Evolutionary conservation across 1,140 invertebrate genomes (phyloP), one percentile per base, ranked within the genome.

Genomic region (Helicoverpa armigera): DNA sequence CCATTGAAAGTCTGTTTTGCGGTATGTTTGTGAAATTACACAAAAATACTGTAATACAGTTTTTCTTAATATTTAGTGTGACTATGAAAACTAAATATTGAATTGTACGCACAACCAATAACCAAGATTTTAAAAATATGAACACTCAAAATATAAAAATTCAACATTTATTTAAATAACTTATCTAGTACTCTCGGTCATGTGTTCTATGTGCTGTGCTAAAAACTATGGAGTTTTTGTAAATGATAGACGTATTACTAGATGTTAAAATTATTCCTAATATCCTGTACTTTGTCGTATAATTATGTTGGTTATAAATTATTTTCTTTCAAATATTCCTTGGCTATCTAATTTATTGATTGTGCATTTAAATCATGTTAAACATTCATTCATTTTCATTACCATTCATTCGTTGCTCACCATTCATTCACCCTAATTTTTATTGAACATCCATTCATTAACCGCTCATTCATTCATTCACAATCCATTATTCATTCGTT

Each of bases 401-500:
- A 10, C 7, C 35, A 48, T 72, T 72, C 69, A 51, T 72, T 72
- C 69, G 16, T 51, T 12, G 18, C 53, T 53, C 67, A 70, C 16
- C 67, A 2, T 70, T 70, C 67, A 70, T 70, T 72, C 69, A 72
- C 69, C 65, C 13, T 4, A 72, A 31, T 72, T 72, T 72, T 72
- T 72, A 72, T 53, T 72, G 50, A 72, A 53, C 69, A 72, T 72
- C 10, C 69, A 72, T 72, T 72, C 69, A 72, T 72, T 72, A 31
- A n/a, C n/a, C 12, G 29, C 50, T 29, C 43, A 2, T 31, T 31
- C 50, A 72, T 35, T 63, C 60, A 29, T 63, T 63, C 11, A 43
- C 35, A 9, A 0, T 7, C 35, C 35, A 43, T 65, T 31, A 65
- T 1, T 63, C 60, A 35, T 35, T 63, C 67, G 14, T 67, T 67